Conservation (phyloP, 2,797 vertebrate genomes). For the Ctenopoma multispine region DNA sequence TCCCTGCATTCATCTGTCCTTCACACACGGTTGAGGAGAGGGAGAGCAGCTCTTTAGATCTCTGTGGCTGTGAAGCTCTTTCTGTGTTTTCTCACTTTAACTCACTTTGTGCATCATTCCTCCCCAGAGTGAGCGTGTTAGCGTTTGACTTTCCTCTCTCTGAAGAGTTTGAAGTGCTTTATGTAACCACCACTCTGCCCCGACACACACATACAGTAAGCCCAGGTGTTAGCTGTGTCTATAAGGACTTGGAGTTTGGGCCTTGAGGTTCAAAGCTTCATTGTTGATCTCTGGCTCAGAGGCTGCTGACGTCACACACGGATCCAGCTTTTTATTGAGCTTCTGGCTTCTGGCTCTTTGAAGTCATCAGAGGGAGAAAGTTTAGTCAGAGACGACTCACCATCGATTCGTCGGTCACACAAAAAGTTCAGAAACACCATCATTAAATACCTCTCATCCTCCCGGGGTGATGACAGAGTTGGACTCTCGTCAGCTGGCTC, state of each 20-base stretch:
- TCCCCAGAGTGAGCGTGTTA: slow-evolving; percentile 18
- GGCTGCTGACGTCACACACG: slow-evolving; percentile 27
- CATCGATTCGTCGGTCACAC: background rate
- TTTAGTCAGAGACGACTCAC: slow-evolving; percentile 14
- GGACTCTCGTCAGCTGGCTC: no score
- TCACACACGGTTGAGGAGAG: slow-evolving; percentile 1
- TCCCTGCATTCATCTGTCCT: background rate
- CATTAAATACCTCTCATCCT: background rate
- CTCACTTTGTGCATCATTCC: slow-evolving; percentile 58
- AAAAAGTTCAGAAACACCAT: background rate
- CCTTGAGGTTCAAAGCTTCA: slow-evolving; percentile 41
- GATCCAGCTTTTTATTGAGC: slow-evolving; percentile 9
- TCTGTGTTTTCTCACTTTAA: slow-evolving; percentile 27
- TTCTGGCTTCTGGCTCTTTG: slow-evolving; percentile 20
- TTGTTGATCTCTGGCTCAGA: slow-evolving; percentile 26
- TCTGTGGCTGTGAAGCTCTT: slow-evolving; percentile 22
- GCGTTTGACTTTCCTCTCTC: slow-evolving; percentile 35
- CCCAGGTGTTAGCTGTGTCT: slow-evolving; percentile 40
- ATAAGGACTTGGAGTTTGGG: slow-evolving; percentile 19
- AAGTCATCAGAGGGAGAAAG: slow-evolving; percentile 30
- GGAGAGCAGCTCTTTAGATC: slow-evolving; percentile 25
- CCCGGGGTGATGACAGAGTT: no score
- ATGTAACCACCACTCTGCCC: slow-evolving; percentile 27
- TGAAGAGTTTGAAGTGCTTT: slow-evolving; percentile 51
- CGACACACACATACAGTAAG: background rate